These are phyloP conservation scores for Paradoxurus hermaphroditus DNA, from an alignment of 2,113 vertebrate genomes.

Conservation along the genomic window DNA sequence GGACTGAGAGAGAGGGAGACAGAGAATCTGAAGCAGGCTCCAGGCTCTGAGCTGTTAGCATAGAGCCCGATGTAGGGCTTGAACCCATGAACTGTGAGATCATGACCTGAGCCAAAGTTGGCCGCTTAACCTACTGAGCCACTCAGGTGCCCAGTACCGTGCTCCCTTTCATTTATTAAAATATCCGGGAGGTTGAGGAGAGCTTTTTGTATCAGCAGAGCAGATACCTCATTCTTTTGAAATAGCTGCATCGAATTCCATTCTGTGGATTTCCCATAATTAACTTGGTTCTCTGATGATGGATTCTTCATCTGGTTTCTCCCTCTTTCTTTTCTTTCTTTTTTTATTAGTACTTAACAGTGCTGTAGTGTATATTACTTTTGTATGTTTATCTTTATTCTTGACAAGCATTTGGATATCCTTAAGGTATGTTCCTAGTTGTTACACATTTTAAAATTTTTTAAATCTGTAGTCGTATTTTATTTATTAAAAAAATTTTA, in stretches of 20 bases:
- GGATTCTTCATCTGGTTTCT: neutral
- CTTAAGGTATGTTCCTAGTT: neutral
- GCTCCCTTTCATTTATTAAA: neutral
- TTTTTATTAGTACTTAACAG: neutral
- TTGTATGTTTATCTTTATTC: slow-evolving; percentile 8
- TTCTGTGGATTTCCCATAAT: neutral
- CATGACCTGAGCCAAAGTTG: too few species aligned
- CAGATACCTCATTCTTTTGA: neutral
- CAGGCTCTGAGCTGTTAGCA: too few species aligned
- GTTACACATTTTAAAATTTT: neutral
- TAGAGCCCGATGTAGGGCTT: too few species aligned
- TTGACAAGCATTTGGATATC: neutral
- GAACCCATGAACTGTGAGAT: too few species aligned
- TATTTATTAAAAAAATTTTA: neutral
- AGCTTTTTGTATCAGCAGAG: neutral
- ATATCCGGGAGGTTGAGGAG: neutral
- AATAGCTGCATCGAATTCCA: neutral
- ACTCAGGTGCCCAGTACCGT: neutral
- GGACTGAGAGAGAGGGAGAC: too few species aligned
- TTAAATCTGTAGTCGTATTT: neutral
- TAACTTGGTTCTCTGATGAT: neutral
- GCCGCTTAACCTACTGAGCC: too few species aligned
- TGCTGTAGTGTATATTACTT: neutral
- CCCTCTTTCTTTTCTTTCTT: neutral
- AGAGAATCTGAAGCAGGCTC: too few species aligned